Evolutionary conservation across 2,888 invertebrate genomes (phyloP), one percentile per base, ranked within the genome.

Genomic region (Reticulitermes lucifugus): DNA sequence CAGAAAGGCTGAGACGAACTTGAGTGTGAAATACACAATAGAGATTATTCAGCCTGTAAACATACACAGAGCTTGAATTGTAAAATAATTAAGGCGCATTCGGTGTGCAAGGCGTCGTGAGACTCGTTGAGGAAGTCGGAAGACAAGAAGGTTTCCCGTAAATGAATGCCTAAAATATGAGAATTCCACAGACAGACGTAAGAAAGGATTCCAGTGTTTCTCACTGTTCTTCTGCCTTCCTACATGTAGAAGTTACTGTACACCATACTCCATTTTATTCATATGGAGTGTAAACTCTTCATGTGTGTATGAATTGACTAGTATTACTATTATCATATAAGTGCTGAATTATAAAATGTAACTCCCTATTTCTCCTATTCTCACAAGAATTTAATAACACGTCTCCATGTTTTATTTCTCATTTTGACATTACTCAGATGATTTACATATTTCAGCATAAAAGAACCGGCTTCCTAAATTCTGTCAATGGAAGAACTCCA

Each of bases 1-100:
- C n/a, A 25, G 65, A 5, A 65, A 65, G n/a, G 25, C 25, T 10
- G 25, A 65, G 25, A 65, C 7, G 9, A 65, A 65, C n/a, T n/a
- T 65, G 65, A 65, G 65, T 65, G 65, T 65, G n/a, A 65, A 65
- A 65, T n/a, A 25, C 65, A n/a, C 65, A 65, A 65, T 25, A 25
- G n/a, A 65, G 65, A 65, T 65, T 65, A 12, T 65, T 65, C 25
- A 25, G 14, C n/a, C n/a, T 25, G 25, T 65, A 65, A 60, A 65
- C n/a, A 6, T 65, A 65, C 65, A 25, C 65, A 65, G 14, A 65
- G 25, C 9, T 65, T 6, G 6, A 65, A 65, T 14, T 65, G 60
- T n/a, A n/a, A 65, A 65, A 65, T 65, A 65, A 65, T n/a, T 65
- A n/a, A 65, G 5, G n/a, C n/a, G n/a, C 9, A 25, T 25, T 65